A percentile compares a stretch with the other conserved stretches of the same genome.
phyloP scores from a whole-genome alignment of 2,888 invertebrate genomes.

The Rhodophaea formosa region DNA sequence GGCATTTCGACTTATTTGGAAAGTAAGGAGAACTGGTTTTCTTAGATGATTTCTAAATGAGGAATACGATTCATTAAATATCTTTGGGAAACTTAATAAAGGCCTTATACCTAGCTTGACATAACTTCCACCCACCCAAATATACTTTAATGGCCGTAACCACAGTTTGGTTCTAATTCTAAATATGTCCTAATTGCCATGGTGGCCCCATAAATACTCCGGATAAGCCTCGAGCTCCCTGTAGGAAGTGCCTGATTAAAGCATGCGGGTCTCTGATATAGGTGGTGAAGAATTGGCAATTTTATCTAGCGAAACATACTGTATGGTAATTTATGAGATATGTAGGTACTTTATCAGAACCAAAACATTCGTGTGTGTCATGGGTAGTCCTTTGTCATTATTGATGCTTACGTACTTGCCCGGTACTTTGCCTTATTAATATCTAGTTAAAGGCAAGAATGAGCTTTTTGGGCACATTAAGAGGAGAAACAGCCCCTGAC shows the following conservation, averaged over 20 bases:
- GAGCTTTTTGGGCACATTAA: no score
- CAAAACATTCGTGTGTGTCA: background rate
- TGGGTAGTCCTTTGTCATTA: no score
- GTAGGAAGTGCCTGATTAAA: conserved; percentile 47
- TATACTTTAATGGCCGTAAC: background rate
- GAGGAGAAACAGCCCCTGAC: no score
- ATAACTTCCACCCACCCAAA: background rate
- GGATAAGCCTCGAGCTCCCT: conserved; percentile 48
- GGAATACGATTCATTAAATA: background rate
- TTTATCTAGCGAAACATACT: conserved; percentile 7
- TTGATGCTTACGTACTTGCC: no score
- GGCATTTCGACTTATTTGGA: no score
- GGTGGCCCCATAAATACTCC: conserved; percentile 68
- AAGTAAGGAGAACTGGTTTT: no score
- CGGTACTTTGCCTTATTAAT: no score
- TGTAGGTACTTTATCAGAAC: conserved; percentile 8
- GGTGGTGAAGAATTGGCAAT: conserved; percentile 20
- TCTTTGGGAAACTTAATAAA: background rate
- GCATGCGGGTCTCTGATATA: conserved; percentile 61
- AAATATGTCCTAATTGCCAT: conserved; percentile 38
- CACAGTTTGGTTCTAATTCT: background rate
- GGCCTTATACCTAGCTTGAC: background rate
- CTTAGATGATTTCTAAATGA: no score
- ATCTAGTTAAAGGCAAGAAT: no score
- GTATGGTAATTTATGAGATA: conserved; percentile 17